Evolutionary conservation across 2,797 vertebrate species (phyloP), one percentile per base, ranked within the genome.

Genomic region (Enteromius treurensis): DNA sequence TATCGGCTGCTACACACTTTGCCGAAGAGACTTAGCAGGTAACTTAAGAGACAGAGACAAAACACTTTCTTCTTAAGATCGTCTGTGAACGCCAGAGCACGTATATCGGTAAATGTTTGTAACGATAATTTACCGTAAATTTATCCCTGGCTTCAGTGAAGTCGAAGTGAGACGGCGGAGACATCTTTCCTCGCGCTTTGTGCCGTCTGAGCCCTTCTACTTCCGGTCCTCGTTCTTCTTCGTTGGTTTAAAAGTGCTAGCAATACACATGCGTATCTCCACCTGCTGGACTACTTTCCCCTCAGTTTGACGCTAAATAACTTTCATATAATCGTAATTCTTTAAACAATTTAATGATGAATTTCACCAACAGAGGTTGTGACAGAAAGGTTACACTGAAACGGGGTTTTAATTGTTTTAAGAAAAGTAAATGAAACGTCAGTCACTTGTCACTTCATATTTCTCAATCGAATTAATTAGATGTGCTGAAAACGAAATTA

Each of bases 101-200:
- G 23, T 73, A 0, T 17, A 11, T 49, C 4, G 5, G 53, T 32
- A 10, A 42, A 2, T 15, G 5, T 1, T 21, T 34, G 13, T 37
- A 13, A 14, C 5, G 9, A n/a, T 23, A 17, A 4, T 13, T 77
- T 81, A 96, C 95, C 91, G 92, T 92, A 85, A 96, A 95, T 90
- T 91, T 95, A 83, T 95, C 92, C 91, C 93, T 94, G 83, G 93
- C 93, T 17, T 95, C 94, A 64, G 87, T 77, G 89, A 94, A 94
- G 89, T 94, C 92, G 78, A 94, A 95, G 19, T 90, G 77, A 76
- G 91, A 86, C 77, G 92, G 91, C 84, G 92, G 91, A 87, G 94
- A 94, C 95, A 95, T 96, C 77, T 92, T 94, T 86, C 7, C 10
- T 29, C 8, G 14, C 11, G 19, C 32, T 81, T 74, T 42, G 53